phyloP scores from a whole-genome alignment of 2,888 invertebrate genomes.

The Ecdyonurus torrentis region DNA sequence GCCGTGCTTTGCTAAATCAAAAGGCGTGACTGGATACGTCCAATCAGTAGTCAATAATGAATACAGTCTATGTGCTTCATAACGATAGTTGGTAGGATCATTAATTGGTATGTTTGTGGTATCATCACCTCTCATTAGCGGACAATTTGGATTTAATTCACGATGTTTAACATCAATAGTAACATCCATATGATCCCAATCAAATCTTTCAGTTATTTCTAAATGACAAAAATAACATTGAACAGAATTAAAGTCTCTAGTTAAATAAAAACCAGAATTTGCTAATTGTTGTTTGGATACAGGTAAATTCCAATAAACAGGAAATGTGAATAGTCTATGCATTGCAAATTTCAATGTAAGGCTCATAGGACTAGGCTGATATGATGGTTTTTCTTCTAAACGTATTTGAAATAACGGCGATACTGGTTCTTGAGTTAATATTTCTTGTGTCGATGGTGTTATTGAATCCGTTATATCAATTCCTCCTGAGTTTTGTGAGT shows the following conservation, averaged over 20 bases:
- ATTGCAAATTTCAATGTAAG: not conserved
- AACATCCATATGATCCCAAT: no score
- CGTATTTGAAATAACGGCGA: no score
- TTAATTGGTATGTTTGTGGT: not conserved
- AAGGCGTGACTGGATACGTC: not conserved
- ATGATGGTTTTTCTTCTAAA: no score
- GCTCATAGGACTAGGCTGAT: no score
- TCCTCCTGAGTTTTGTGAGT: no score
- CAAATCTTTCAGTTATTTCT: not conserved
- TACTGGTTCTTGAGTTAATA: no score
- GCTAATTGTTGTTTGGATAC: not conserved
- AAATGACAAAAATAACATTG: not conserved
- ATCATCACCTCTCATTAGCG: not conserved
- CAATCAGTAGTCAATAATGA: not conserved
- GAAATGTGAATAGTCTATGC: not conserved
- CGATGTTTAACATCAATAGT: not conserved
- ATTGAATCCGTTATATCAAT: no score
- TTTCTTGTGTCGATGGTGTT: no score
- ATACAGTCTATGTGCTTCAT: not conserved
- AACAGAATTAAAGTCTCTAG: not conserved
- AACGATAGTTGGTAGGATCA: not conserved
- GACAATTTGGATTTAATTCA: not conserved
- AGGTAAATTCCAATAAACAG: not conserved
- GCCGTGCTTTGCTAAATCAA: not conserved
- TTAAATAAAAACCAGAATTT: not conserved